Evolutionary conservation across 1,140 invertebrate species (phyloP), one percentile per base, ranked within the genome.

Genomic region (Ceratina japonica): DNA sequence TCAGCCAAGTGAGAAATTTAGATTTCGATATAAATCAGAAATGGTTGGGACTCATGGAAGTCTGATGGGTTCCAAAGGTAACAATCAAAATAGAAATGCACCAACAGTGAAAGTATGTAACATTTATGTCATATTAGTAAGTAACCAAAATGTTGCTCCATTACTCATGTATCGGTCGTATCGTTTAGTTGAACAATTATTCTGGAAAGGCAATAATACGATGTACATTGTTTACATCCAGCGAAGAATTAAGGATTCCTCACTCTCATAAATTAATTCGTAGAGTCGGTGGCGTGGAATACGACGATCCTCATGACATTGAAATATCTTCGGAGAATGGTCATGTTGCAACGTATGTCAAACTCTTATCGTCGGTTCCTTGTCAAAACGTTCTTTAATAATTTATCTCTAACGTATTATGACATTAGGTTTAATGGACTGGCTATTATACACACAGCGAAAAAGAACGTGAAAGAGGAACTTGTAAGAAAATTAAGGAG

Each of bases 1-100:
- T 83, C 95, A 98, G 85, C 97, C 97, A n/a, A n/a, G 96, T 37
- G 95, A 97, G 51, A 95, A 97, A 91, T 98, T 98, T 88, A 91
- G 97, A 72, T 98, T 98, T 91, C 94, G 97, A 0, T 98, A 98
- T 87, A 96, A 96, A 90, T 98, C 97, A 85, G 97, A 98, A 94
- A 98, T 98, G 95, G 94, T 95, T 71, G 97, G 97, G 0, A 97
- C 97, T 3, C 97, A 98, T 93, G 97, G 97, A 3, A 95, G 95
- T 70, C 91, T 98, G 12, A 94, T 95, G 49, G 97, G 96, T 12
- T 94, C 91, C 37, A 93, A 92, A 62, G 90, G 92, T 76, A n/a
- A n/a, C 15, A 92, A 94, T 63, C 93, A 94, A 58, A 94, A 94
- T 86, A 94, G 94, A 88, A 94, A 93, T 31, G 95, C 94, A 89